phyloP scores from a whole-genome alignment of 2,797 vertebrate species.

The Thripadectes ignobilis region DNA sequence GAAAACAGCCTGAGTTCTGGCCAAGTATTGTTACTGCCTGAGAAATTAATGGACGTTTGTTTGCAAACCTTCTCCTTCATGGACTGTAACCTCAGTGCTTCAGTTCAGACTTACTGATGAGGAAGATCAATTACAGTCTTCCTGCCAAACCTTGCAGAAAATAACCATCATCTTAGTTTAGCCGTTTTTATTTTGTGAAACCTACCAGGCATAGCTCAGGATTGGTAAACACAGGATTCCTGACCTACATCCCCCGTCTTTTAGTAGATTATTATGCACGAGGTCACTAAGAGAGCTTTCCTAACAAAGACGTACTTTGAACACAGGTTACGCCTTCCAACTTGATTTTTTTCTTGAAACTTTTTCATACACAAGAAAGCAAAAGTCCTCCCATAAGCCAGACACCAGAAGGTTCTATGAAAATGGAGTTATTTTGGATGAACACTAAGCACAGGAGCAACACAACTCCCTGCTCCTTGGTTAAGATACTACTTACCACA shows the following conservation, averaged over 20 bases:
- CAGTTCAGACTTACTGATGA: not conserved
- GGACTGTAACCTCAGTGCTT: not conserved
- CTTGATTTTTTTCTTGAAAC: not conserved
- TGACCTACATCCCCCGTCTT: not conserved
- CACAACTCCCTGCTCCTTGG: rapidly evolving
- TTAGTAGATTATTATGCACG: not conserved
- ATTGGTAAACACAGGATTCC: not conserved
- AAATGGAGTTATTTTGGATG: not conserved
- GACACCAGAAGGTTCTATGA: not conserved
- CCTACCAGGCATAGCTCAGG: not conserved
- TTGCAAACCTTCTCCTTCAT: not conserved
- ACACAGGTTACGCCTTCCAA: not conserved
- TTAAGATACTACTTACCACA: not conserved
- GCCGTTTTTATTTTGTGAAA: not conserved
- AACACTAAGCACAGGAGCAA: not conserved
- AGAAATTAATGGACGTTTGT: not conserved
- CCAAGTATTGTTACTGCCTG: not conserved
- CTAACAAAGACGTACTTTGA: not conserved
- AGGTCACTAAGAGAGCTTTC: not conserved
- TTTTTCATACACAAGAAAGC: not conserved
- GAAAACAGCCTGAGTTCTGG: not conserved
- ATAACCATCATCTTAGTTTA: not conserved
- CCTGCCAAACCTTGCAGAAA: not conserved
- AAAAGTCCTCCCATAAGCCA: not conserved
- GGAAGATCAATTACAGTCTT: not conserved